phyloP scores from a whole-genome alignment of 1,140 invertebrate species.

The Schlechtendalia chinensis region DNA sequence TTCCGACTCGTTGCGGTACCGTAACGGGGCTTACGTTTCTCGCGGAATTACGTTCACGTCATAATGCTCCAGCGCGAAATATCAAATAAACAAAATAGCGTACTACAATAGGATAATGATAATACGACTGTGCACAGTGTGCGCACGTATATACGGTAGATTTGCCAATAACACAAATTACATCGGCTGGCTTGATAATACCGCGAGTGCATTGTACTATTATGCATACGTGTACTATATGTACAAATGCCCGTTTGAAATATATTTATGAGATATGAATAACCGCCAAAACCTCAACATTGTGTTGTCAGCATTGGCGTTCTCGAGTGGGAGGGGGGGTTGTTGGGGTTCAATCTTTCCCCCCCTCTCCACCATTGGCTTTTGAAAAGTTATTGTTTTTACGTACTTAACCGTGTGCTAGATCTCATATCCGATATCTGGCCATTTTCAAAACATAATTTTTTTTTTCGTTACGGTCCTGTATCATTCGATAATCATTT shows the following conservation, averaged over 20 bases:
- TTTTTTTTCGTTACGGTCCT: too few relatives aligned
- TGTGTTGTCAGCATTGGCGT: not conserved
- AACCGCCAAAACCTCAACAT: not conserved
- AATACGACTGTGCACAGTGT: not conserved
- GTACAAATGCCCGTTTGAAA: not conserved
- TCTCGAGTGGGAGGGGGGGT: too few relatives aligned
- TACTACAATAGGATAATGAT: not conserved
- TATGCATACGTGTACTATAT: too few relatives aligned
- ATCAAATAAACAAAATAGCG: conserved; percentile 7
- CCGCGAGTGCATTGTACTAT: not conserved
- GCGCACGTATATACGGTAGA: not conserved
- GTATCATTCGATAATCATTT: too few relatives aligned
- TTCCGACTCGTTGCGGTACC: not conserved
- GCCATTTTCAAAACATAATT: too few relatives aligned
- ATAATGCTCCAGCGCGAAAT: conserved; percentile 3
- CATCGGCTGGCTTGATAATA: not conserved
- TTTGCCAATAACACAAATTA: conserved; percentile 6
- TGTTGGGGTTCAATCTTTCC: too few relatives aligned
- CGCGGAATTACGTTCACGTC: not conserved
- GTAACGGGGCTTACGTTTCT: not conserved
- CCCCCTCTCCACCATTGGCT: too few relatives aligned
- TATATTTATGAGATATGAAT: not conserved
- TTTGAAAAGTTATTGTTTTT: too few relatives aligned
- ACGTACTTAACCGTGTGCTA: too few relatives aligned
- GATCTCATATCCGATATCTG: too few relatives aligned